phyloP scores from a whole-genome alignment of 2,888 invertebrate genomes.

The Nudaria mundana region DNA sequence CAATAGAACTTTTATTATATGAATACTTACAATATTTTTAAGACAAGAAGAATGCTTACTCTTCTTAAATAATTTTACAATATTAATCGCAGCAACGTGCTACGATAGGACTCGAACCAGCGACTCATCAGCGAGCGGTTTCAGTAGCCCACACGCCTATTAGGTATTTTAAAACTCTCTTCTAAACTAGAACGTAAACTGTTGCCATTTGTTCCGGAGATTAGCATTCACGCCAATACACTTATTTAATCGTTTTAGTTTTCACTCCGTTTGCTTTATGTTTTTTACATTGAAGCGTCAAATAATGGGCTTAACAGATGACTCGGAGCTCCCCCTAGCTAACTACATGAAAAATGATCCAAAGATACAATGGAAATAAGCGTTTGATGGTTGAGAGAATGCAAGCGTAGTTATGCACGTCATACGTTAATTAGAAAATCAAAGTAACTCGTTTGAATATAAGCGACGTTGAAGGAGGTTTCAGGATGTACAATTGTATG shows the following conservation, averaged over 20 bases:
- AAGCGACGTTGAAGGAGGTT: conserved; percentile 20
- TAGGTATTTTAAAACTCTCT: no score
- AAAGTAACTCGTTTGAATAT: conserved; percentile 40
- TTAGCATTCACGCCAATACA: conserved; percentile 22
- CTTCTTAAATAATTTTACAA: no score
- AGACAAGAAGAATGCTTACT: no score
- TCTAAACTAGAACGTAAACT: no score
- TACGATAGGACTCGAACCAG: no score
- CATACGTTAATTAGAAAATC: conserved; percentile 48
- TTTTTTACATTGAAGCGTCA: conserved; percentile 46
- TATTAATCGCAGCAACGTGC: no score
- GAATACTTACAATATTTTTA: no score
- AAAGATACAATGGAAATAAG: conserved; percentile 19
- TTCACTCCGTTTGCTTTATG: conserved; percentile 44
- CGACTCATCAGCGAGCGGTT: no score
- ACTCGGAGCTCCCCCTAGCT: conserved; percentile 44
- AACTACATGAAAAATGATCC: conserved; percentile 44
- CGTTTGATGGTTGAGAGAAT: conserved; percentile 17
- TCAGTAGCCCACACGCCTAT: no score
- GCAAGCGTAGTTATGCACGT: conserved; percentile 25
- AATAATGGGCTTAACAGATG: conserved; percentile 45
- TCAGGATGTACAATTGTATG: conserved; percentile 35
- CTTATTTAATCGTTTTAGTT: conserved; percentile 42
- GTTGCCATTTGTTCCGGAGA: conserved; percentile 8
- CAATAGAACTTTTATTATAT: no score